Evolutionary conservation across 2,888 invertebrate genomes (phyloP), one percentile per base, ranked within the genome.

Genomic region (Lycia hirtaria): DNA sequence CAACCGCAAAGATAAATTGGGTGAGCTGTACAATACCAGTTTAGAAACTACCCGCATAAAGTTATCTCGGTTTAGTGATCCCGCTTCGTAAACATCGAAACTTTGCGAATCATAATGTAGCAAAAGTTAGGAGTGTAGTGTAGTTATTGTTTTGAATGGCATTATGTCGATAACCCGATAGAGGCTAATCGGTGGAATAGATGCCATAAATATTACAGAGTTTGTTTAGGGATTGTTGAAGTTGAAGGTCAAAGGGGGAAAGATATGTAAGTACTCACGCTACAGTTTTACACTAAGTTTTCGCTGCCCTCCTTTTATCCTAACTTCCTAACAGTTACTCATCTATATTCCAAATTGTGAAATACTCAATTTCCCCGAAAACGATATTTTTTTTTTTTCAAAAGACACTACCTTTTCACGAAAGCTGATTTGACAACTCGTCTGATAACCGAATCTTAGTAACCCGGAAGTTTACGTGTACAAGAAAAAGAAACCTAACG

Each of bases 71-170:
- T 45, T 55, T 50, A 55, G 55, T 54, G 53, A 60, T 24, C 53
- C 45, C 45, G 49, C 22, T 47, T 24, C 33, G 49, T 52, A 59
- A 50, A 62, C 45, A 56, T 53, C 17, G 15, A 38, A 62, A 62
- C 52, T 56, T 56, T 43, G 43, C 32, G 47, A 53, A 58, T 53
- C 48, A 48, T 57, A 57, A 49, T 43, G 43, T 37, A 44, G 32
- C 41, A 41, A 24, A 52, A 53, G 52, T 58, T 58, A 52, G 28
- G 45, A 45, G 33, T 26, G 41, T 10, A 35, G 24, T 45, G 40
- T 67, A 61, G 64, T 68, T 64, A 59, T 62, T 52, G 62, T 65
- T 65, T 64, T 58, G 52, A 56, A 67, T 56, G 52, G 64, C 57
- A 66, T 58, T 60, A 60, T 54, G 49, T 48, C 28, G 62, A 67